Base-by-base conservation (phyloP, 2,888 invertebrate genomes). In the Drosophila stalkeri region DNA sequence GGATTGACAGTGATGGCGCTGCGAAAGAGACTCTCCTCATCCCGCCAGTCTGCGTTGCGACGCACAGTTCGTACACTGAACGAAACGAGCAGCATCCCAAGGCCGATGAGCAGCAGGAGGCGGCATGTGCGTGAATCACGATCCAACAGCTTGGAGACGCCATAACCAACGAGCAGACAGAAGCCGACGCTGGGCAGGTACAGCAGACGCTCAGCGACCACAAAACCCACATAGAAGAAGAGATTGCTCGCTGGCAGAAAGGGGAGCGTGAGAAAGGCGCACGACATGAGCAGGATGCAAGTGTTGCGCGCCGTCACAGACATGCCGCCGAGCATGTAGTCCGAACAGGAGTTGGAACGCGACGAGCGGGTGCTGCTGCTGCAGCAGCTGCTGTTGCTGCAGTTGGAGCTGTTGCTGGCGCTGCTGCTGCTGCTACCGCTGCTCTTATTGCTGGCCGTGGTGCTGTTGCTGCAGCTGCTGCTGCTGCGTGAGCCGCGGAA, bases 221-320 rank as follows among this genome's bases (percentile, higher is more conserved):
- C 99, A 93, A 99, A 99, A 57, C 99, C 99, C 72, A 99, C 99
- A 93, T 99, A 99, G 94, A 99, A 98, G 93, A 99, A 96, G 87
- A 99, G 94, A 94, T 99, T 99, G 89, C 98, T 97, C 76, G 99
- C 99, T 77, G 99, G 99, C 91, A 99, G 94, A 94, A 99, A 99
- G 74, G 99, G 98, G 85, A 99, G 94, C 81, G 97, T 95, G 92
- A 98, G 95, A 91, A 99, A 95, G 60, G 96, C 95, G 79, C 96
- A 94, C 82, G 96, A 95, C 93, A 96, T 94, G 71, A 96, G 92
- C 87, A 94, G 75, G 51, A 92, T 87, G 74, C 91, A 90, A 61
- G 91, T 90, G 73, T 87, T 83, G 64, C 89, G 81, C 18, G 85
- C 81, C 20, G 61, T 56, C 5, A 54, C 51, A 6, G 80, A 56